phyloP scores from a whole-genome alignment of 2,113 vertebrate species.

The Natator depressus region DNA sequence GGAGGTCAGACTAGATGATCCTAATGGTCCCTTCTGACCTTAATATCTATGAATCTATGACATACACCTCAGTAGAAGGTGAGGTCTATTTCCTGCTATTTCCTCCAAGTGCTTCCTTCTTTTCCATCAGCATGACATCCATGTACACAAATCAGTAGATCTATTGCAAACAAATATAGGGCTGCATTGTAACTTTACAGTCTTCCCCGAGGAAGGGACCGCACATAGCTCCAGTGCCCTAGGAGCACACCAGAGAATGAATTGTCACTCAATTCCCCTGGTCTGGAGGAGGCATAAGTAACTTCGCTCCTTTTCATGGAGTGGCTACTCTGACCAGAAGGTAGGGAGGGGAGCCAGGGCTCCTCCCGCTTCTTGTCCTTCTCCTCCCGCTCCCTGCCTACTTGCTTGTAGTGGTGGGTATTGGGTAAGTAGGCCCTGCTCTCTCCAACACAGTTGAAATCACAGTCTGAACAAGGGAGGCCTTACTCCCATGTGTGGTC shows the following conservation, averaged over 20 bases:
- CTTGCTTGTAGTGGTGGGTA: not conserved
- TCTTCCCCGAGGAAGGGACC: not conserved
- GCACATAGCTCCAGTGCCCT: rapidly evolving
- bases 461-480: not conserved
- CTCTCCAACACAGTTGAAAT: not conserved
- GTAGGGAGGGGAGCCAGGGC: not conserved
- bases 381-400: not conserved
- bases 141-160: not conserved
- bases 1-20: too few relatives aligned
- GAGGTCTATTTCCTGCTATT: not conserved
- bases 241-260: rapidly evolving
- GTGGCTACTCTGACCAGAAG: not conserved
- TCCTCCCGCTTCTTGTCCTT: not conserved
- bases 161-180: not conserved
- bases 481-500: not conserved
- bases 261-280: not conserved
- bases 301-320: not conserved
- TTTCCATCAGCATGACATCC: rapidly evolving
- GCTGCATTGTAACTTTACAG: not conserved
- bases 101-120: not conserved
- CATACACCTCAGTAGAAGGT: rapidly evolving
- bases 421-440: not conserved
- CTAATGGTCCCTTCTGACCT: too few relatives aligned
- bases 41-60: too few relatives aligned
- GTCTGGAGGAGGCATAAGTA: rapidly evolving